phyloP scores from a whole-genome alignment of 2,888 invertebrate species.

The Nephrotoma flavescens region DNA sequence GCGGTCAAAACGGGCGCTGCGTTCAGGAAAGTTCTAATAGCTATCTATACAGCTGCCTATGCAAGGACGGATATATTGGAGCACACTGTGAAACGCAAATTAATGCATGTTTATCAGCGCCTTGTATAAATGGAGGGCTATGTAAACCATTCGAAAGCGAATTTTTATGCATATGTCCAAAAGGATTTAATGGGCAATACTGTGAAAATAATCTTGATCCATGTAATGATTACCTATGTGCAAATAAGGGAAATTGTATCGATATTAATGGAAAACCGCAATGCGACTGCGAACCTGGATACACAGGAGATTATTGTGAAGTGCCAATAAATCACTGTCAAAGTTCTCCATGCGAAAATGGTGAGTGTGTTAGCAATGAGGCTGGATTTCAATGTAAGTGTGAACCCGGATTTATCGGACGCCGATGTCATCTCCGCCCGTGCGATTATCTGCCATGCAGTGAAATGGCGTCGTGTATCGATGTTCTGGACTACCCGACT shows the following conservation, averaged over 20 bases:
- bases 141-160: slow-evolving; percentile 27
- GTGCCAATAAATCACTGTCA: slow-evolving; percentile 35
- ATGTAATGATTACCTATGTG: slow-evolving; percentile 22
- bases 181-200: slow-evolving; percentile 33
- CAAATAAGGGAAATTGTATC: slow-evolving; percentile 30
- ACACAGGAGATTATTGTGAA: slow-evolving; percentile 35
- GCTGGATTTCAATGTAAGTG: slow-evolving; percentile 36
- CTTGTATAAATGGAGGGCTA: slow-evolving; percentile 39
- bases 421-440: slow-evolving; percentile 38
- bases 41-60: slow-evolving; percentile 32
- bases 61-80: slow-evolving; percentile 34
- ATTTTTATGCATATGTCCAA: slow-evolving; percentile 33
- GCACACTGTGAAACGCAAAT: slow-evolving; percentile 36
- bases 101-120: slow-evolving; percentile 35
- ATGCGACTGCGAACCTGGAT: slow-evolving; percentile 20
- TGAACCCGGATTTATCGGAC: slow-evolving; percentile 35
- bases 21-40: slow-evolving; percentile 20
- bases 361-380: slow-evolving; percentile 25
- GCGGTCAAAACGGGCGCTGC: slow-evolving; percentile 24
- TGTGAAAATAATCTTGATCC: slow-evolving; percentile 32
- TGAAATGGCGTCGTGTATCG: slow-evolving; percentile 31
- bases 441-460: slow-evolving; percentile 43
- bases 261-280: slow-evolving; percentile 20
- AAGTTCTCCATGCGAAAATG: slow-evolving; percentile 32
- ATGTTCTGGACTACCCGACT: slow-evolving; percentile 27